Conservation (phyloP, 2,888 invertebrate genomes). For the Acleris cristana region DNA sequence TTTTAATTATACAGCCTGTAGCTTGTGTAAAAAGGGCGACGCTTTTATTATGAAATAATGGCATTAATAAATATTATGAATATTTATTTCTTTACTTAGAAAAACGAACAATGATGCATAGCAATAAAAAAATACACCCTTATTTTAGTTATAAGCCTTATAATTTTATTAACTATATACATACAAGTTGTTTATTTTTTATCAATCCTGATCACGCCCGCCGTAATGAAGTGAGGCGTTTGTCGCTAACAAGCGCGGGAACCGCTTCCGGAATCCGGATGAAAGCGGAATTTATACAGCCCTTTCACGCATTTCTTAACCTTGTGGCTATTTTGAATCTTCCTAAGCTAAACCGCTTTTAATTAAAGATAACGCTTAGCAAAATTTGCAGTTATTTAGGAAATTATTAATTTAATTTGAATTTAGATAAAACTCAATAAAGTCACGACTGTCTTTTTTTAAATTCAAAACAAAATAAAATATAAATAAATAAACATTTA, state of each 20-base stretch:
- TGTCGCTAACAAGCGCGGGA: conserved; percentile 70
- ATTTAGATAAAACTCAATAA: no score
- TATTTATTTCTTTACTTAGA: no score
- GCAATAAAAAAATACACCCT: no score
- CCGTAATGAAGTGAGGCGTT: conserved; percentile 74
- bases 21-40: no score
- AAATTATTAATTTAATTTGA: not conserved
- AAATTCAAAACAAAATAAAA: no score
- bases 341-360: conserved; percentile 3
- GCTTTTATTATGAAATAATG: no score
- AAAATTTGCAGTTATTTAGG: conserved; percentile 2
- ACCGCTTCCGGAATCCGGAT: conserved; percentile 74
- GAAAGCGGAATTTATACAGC: conserved; percentile 70
- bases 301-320: conserved; percentile 45
- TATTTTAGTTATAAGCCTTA: no score
- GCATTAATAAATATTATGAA: no score
- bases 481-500: no score
- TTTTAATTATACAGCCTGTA: no score
- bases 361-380: conserved; percentile 3
- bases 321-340: conserved; percentile 19
- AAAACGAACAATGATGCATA: no score
- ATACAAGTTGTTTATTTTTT: conserved; percentile 48
- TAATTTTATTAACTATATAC: not conserved
- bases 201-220: conserved; percentile 68
- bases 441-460: no score